Conservation (phyloP, 2,113 vertebrate species). For the Herpailurus yagouaroundi region DNA sequence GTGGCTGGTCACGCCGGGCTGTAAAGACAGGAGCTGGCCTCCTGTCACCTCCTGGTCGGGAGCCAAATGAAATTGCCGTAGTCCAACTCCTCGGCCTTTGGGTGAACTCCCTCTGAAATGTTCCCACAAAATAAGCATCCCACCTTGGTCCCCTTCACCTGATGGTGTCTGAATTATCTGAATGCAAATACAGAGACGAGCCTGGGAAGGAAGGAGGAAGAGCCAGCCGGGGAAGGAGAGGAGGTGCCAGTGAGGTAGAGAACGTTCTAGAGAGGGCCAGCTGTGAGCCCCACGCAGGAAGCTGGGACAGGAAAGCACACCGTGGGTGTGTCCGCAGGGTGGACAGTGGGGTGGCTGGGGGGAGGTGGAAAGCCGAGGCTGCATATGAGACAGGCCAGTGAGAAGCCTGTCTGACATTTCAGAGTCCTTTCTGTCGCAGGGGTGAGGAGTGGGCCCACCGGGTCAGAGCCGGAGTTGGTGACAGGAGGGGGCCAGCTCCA, state of each 20-base stretch:
- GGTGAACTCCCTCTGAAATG: neutral
- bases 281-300: accelerated
- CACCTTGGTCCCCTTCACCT: neutral
- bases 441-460: neutral
- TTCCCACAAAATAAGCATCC: neutral
- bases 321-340: accelerated
- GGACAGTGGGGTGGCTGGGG: accelerated
- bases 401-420: neutral
- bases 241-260: neutral
- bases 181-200: neutral
- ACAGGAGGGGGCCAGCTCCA: neutral
- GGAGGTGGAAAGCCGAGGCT: neutral
- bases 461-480: accelerated
- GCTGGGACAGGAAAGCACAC: neutral
- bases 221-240: neutral
- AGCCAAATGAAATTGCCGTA: accelerated
- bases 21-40: no score
- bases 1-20: accelerated
- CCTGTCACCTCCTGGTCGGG: accelerated
- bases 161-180: accelerated
- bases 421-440: neutral
- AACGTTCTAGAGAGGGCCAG: neutral
- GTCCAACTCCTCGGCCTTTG: accelerated
- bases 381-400: neutral
- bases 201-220: neutral